Evolutionary conservation across 2,113 vertebrate species (phyloP).

Genomic region (Colossoma macropomum): DNA sequence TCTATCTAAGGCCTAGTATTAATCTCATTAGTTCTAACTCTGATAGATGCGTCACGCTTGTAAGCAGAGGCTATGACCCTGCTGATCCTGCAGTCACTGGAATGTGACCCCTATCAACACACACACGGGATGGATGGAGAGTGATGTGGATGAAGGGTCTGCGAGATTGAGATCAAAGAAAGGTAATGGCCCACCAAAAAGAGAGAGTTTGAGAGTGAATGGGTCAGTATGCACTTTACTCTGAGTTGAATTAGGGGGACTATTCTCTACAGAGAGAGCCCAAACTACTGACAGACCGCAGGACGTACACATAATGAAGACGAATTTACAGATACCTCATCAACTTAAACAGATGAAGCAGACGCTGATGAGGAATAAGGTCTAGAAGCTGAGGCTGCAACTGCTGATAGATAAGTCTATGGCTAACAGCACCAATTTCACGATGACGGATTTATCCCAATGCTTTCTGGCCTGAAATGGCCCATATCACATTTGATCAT

Average conservation of each 20-base stretch:
- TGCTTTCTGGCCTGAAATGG: background rate
- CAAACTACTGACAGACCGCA: background rate
- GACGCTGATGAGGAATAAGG: background rate
- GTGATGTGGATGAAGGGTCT: slow-evolving; percentile 7
- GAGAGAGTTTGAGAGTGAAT: background rate
- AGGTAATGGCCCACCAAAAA: background rate
- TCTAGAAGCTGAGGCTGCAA: background rate
- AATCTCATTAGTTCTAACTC: background rate
- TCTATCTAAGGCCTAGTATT: background rate
- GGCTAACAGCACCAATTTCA: background rate
- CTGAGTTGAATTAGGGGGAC: background rate
- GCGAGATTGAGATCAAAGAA: slow-evolving; percentile 29
- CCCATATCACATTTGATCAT: background rate
- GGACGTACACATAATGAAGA: slow-evolving; percentile 9
- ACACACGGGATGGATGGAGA: slow-evolving; percentile 19
- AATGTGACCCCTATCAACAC: slow-evolving; percentile 43
- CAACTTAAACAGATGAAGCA: background rate
- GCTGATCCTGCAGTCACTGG: slow-evolving; percentile 16
- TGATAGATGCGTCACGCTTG: slow-evolving; percentile 4
- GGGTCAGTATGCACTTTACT: background rate
- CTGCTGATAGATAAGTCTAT: background rate
- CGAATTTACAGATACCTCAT: background rate
- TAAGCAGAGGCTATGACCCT: background rate
- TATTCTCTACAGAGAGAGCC: slow-evolving; percentile 4
- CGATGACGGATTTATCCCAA: background rate